A percentile compares a stretch with the other conserved stretches of the same genome.
These are phyloP conservation scores for Hemichromis elongatus DNA, from an alignment of 2,113 vertebrate species.

Conservation along the genomic window DNA sequence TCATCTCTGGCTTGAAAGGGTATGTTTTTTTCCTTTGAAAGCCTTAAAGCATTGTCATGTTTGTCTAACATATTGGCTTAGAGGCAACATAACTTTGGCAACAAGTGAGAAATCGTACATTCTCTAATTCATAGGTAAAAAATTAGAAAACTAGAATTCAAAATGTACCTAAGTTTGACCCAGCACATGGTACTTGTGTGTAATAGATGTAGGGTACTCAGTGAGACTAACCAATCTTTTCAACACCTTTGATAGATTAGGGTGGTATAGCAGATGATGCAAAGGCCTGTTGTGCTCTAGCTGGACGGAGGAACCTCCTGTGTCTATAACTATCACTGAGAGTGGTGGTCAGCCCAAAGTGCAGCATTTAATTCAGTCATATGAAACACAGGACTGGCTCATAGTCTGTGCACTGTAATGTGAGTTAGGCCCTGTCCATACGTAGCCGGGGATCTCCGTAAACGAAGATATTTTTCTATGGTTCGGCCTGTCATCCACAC, in stretches of 20 bases:
- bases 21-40: not conserved
- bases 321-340: too few relatives aligned
- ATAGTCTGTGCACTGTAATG: too few relatives aligned
- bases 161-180: not conserved
- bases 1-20: not conserved
- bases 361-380: too few relatives aligned
- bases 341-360: too few relatives aligned
- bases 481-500: too few relatives aligned
- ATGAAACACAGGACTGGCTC: too few relatives aligned
- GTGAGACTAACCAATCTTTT: not conserved
- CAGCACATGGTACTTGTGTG: not conserved
- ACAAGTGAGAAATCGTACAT: fast-evolving
- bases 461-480: too few relatives aligned
- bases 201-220: not conserved
- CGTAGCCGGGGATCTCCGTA: too few relatives aligned
- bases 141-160: not conserved
- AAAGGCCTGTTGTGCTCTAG: too few relatives aligned
- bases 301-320: too few relatives aligned
- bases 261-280: too few relatives aligned
- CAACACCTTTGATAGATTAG: not conserved
- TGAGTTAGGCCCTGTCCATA: too few relatives aligned
- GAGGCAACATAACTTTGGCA: not conserved
- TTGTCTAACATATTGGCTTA: not conserved
- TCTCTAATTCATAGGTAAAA: not conserved
- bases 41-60: not conserved